Evolutionary conservation across 2,113 vertebrate genomes (phyloP).

Genomic region (Osmerus mordax): DNA sequence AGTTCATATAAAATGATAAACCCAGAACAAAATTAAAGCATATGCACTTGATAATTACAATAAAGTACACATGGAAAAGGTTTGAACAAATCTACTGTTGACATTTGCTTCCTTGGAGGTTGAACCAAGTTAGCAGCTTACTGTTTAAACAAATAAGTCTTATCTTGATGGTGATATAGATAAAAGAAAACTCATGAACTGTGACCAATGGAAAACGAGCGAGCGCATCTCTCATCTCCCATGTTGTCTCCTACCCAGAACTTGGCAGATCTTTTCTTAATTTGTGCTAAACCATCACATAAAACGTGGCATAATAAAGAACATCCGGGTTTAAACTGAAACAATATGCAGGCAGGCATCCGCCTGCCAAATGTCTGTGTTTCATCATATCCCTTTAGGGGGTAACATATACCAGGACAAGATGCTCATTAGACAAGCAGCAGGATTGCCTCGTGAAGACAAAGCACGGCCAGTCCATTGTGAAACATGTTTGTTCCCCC

Average conservation of each 20-base stretch:
- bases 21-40: neutral
- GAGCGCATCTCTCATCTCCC: constrained; percentile 23
- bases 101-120: constrained; percentile 10
- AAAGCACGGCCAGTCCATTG: neutral
- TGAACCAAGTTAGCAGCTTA: constrained; percentile 29
- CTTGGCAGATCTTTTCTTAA: constrained; percentile 49
- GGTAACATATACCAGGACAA: constrained; percentile 16
- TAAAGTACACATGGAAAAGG: neutral
- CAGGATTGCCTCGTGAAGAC: constrained; percentile 20
- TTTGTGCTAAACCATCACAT: constrained; percentile 53
- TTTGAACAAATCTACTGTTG: constrained; percentile 8
- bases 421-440: constrained; percentile 21
- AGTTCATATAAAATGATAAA: too few relatives aligned
- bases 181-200: constrained; percentile 31
- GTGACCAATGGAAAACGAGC: constrained; percentile 52
- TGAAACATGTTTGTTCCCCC: constrained; percentile 10
- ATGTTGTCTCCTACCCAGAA: constrained; percentile 38
- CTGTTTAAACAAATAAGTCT: constrained; percentile 12
- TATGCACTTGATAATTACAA: neutral
- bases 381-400: constrained; percentile 39
- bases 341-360: constrained; percentile 38
- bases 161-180: constrained; percentile 22
- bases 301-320: constrained; percentile 57
- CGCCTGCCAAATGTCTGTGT: constrained; percentile 33
- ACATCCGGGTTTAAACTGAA: constrained; percentile 51